Evolutionary conservation across 2,797 vertebrate genomes (phyloP).

Genomic region (Peromyscus aztecus): DNA sequence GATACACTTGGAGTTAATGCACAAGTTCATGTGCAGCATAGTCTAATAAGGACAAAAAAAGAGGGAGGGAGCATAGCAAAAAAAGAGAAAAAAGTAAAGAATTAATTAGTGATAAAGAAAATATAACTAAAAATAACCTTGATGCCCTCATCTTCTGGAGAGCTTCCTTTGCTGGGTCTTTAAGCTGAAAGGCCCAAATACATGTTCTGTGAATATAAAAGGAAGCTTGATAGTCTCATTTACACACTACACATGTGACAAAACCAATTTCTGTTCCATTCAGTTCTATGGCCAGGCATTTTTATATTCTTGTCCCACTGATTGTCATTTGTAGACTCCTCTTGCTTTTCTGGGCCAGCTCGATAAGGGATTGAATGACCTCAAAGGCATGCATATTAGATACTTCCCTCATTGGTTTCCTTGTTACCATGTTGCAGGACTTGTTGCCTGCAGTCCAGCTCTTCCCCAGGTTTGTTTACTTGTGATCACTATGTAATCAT

Average conservation of each 20-base stretch:
- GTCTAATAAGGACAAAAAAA: slow-evolving; percentile 35
- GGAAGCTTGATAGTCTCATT: slow-evolving; percentile 64
- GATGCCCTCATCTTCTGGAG: slow-evolving; percentile 58
- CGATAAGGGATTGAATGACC: neutral
- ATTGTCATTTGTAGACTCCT: neutral
- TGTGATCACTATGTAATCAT: slow-evolving; percentile 93
- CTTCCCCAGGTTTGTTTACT: slow-evolving; percentile 90
- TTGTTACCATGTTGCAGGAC: slow-evolving; percentile 87
- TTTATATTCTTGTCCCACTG: slow-evolving; percentile 30
- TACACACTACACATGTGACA: slow-evolving; percentile 63
- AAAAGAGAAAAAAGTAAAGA: slow-evolving; percentile 50
- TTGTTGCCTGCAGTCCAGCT: slow-evolving; percentile 89
- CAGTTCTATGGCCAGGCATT: slow-evolving; percentile 64
- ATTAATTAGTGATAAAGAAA: slow-evolving; percentile 75
- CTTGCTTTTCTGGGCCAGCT: neutral
- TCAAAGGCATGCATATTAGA: slow-evolving; percentile 65
- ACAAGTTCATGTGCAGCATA: slow-evolving; percentile 48
- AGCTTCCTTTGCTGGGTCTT: slow-evolving; percentile 20
- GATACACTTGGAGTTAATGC: slow-evolving; percentile 32
- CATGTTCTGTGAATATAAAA: slow-evolving; percentile 76
- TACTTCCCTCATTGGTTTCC: slow-evolving; percentile 75
- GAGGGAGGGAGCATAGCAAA: neutral
- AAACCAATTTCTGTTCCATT: slow-evolving; percentile 67
- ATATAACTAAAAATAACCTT: slow-evolving; percentile 51
- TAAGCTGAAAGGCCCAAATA: slow-evolving; percentile 59